phyloP scores from a whole-genome alignment of 2,797 vertebrate genomes.

The Falco berigora region DNA sequence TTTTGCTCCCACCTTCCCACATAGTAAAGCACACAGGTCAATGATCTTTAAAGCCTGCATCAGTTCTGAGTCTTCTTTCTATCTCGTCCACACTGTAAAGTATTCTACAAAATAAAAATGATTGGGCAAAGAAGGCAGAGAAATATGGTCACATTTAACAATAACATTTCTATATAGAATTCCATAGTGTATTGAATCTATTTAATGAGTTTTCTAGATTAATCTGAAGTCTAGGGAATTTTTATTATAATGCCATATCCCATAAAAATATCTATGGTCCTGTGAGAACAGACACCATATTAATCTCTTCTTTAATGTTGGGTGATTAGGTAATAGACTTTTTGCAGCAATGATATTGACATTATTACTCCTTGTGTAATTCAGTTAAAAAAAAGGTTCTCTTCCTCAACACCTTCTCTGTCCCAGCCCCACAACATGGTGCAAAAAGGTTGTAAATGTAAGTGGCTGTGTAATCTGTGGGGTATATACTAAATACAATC shows the following conservation, averaged over 20 bases:
- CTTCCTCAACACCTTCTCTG: background rate
- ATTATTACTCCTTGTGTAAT: background rate
- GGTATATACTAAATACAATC: accelerated
- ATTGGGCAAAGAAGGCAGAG: background rate
- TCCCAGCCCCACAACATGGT: background rate
- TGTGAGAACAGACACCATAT: conserved; percentile 18
- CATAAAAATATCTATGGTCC: conserved; percentile 48
- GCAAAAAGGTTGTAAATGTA: no score
- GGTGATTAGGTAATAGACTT: conserved; percentile 5
- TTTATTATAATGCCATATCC: conserved; percentile 33
- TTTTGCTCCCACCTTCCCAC: background rate
- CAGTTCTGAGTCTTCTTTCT: background rate
- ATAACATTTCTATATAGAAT: conserved; percentile 45
- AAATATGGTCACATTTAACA: conserved; percentile 8
- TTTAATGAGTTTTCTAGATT: conserved; percentile 66
- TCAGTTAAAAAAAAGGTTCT: background rate
- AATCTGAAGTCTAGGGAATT: conserved; percentile 59
- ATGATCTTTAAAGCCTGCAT: background rate
- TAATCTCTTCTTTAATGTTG: conserved; percentile 14
- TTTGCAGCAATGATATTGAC: conserved; percentile 6
- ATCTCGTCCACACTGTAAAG: background rate
- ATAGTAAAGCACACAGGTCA: background rate
- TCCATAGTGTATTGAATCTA: conserved; percentile 32
- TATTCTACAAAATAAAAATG: background rate
- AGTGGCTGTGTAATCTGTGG: background rate